A percentile compares a stretch with the other conserved stretches of the same genome.
Evolutionary conservation across 1,140 invertebrate genomes (phyloP).

Genomic region (Saccostrea echinata): DNA sequence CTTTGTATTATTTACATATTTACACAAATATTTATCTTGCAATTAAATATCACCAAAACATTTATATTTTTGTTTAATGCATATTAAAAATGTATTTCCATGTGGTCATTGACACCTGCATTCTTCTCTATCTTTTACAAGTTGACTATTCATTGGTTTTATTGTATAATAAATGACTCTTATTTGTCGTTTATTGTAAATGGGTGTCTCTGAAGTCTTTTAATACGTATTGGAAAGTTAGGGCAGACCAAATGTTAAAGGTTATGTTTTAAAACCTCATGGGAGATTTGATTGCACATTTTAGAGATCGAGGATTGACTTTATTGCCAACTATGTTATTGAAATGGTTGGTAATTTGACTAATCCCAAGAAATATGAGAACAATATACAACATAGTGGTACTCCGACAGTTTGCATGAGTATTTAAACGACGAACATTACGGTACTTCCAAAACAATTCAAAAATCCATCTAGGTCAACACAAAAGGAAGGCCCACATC

Average conservation of each 20-base stretch:
- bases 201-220: not conserved
- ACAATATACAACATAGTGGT: constrained; percentile 5
- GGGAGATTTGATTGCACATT: constrained; percentile 9
- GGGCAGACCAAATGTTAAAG: not conserved
- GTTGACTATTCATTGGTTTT: no score
- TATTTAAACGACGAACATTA: not conserved
- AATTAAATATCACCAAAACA: no score
- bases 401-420: not conserved
- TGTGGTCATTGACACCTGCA: no score
- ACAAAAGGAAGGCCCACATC: constrained; percentile 15
- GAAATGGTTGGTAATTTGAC: constrained; percentile 11
- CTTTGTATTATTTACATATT: no score
- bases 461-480: not conserved
- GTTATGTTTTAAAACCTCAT: not conserved
- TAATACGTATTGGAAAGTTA: not conserved
- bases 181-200: no score
- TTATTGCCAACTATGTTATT: not conserved
- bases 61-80: no score
- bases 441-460: not conserved
- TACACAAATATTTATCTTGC: no score
- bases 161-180: no score
- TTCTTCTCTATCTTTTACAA: no score
- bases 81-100: no score
- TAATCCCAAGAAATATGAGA: constrained; percentile 1
- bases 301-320: not conserved